Evolutionary conservation across 2,113 vertebrate species (phyloP).

Genomic region (Blennius ocellaris): DNA sequence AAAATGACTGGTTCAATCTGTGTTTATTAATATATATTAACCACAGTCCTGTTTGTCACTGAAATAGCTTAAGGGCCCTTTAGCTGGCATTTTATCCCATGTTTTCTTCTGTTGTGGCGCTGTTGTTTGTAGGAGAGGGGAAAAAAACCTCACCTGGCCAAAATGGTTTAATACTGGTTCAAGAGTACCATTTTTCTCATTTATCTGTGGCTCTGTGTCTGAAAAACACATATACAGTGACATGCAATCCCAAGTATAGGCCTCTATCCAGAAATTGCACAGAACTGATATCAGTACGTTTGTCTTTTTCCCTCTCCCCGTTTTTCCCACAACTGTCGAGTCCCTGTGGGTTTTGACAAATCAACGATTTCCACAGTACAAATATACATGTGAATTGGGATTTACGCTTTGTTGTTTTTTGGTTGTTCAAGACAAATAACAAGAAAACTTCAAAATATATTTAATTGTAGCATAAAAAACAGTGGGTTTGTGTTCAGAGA

Average conservation of each 20-base stretch:
- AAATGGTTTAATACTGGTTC: slow-evolving; percentile 40
- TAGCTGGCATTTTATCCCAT: slow-evolving; percentile 56
- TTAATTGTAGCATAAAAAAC: too few relatives aligned
- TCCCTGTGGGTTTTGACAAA: slow-evolving; percentile 22
- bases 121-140: slow-evolving; percentile 21
- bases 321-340: neutral
- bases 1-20: slow-evolving; percentile 63
- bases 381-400: slow-evolving; percentile 6
- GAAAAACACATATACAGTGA: slow-evolving; percentile 27
- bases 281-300: slow-evolving; percentile 9
- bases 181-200: slow-evolving; percentile 29
- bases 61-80: slow-evolving; percentile 73
- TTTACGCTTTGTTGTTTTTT: too few relatives aligned
- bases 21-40: slow-evolving; percentile 66
- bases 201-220: slow-evolving; percentile 32
- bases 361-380: slow-evolving; percentile 5
- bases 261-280: slow-evolving; percentile 15
- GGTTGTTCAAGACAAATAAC: too few relatives aligned
- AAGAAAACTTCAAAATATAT: too few relatives aligned
- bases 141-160: slow-evolving; percentile 23
- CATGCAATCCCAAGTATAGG: slow-evolving; percentile 2
- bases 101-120: slow-evolving; percentile 48
- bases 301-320: neutral
- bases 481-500: too few relatives aligned
- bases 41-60: slow-evolving; percentile 60